These are phyloP conservation scores for Elysia chlorotica DNA, from an alignment of 1,140 invertebrate genomes.

Conservation along the genomic window DNA sequence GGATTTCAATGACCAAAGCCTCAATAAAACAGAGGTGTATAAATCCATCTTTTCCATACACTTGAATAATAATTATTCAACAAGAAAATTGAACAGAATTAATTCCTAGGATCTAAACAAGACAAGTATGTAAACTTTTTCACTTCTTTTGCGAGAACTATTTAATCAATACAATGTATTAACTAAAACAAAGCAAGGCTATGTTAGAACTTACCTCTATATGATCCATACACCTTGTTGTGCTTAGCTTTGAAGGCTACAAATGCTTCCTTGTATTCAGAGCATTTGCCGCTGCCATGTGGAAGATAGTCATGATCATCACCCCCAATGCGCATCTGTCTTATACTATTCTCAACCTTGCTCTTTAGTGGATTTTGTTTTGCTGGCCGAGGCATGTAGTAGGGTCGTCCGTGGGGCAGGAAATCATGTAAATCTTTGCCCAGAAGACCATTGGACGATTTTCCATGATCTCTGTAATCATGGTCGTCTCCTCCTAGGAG, in stretches of 20 bases:
- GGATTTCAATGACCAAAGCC: no score
- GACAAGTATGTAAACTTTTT: neutral
- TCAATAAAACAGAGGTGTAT: no score
- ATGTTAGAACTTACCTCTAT: neutral
- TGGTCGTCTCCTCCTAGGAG: conserved; percentile 28
- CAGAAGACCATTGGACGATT: conserved; percentile 4
- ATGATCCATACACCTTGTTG: neutral
- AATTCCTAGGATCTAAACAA: no score
- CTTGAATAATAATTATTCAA: neutral
- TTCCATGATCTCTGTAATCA: conserved; percentile 22
- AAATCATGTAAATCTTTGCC: conserved; percentile 4
- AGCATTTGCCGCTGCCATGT: conserved; percentile 5
- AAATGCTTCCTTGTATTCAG: neutral
- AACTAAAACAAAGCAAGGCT: no score
- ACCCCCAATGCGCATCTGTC: neutral
- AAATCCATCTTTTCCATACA: neutral
- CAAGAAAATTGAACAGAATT: no score
- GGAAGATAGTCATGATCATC: neutral
- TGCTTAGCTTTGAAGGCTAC: neutral
- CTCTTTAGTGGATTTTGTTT: no score
- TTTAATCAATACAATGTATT: no score
- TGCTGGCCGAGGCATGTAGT: neutral
- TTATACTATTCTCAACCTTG: no score
- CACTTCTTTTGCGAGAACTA: neutral
- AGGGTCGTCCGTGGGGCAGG: conserved; percentile 9